Base-by-base conservation (phyloP, 1,140 invertebrate genomes). In the Archivesica marissinica region DNA sequence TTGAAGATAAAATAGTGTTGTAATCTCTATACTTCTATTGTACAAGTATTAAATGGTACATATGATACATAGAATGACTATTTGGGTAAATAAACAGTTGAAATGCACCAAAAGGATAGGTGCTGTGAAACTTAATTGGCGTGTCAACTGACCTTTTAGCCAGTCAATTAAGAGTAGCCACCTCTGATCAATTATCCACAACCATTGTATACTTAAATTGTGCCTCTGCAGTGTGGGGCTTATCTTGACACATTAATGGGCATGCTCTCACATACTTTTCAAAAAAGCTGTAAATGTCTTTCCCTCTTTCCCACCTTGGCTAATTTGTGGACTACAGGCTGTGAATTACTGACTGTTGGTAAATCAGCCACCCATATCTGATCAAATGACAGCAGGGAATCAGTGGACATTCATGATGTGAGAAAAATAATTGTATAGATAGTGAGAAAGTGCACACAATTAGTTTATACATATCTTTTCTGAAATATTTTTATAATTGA, bases 201-300 rank as follows among this genome's bases (percentile, higher is more conserved):
- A n/a, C 44, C 68, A 72, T 44, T 72, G 68, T 72, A 28, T 72
- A 72, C 68, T 72, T 72, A 47, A 72, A 20, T 30, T 50, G 44
- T 47, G 44, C n/a, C 35, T 41, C 50, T 72, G 20, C n/a, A 50
- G 50, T 72, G 68, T 50, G 2, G 59, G n/a, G 13, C 68, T 17
- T 15, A 47, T 47, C 50, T 41, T 72, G 68, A 72, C 68, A 72
- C 41, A 50, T 72, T 72, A 72, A 72, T 72, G 68, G 44, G 30
- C 68, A 72, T 2, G 50, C 50, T 35, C 25, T 70, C 38, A 44
- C 33, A 72, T 28, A 15, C 68, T 17, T 47, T 72, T 72, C 23
- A 47, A 72, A 50, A 44, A 9, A 20, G 28, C n/a, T n/a, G 41
- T 44, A 44, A 50, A n/a, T 33, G 11, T 33, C 4, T 47, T 70